These are phyloP conservation scores for Drosophila mayaguana DNA, from an alignment of 2,888 invertebrate species.

Conservation along the genomic window DNA sequence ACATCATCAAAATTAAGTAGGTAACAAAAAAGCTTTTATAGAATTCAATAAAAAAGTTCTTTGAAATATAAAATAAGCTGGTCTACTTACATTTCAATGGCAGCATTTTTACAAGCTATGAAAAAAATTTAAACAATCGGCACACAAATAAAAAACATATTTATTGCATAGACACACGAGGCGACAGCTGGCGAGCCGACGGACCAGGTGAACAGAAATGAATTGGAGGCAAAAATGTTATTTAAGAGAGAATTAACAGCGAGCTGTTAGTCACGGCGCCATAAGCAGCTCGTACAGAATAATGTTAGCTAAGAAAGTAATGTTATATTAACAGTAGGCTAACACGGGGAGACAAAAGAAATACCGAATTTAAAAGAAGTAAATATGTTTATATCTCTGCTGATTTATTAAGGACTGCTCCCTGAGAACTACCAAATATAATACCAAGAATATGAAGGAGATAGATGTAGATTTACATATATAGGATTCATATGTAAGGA, in stretches of 20 bases:
- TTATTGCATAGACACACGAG: constrained; percentile 1
- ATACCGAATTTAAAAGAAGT: background rate
- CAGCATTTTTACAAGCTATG: background rate
- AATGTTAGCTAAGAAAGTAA: background rate
- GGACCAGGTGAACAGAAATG: constrained; percentile 5
- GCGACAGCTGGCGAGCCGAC: background rate
- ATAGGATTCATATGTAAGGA: background rate
- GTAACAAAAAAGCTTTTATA: background rate
- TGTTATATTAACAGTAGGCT: background rate
- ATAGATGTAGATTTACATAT: background rate
- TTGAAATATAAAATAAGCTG: background rate
- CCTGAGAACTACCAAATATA: background rate
- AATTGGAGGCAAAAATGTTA: background rate
- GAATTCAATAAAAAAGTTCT: background rate
- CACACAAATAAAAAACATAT: background rate
- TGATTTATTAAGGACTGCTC: background rate
- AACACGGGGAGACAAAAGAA: background rate
- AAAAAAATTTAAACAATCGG: background rate
- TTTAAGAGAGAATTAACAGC: background rate
- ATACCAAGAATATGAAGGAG: background rate
- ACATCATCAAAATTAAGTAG: background rate
- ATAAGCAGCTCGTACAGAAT: background rate
- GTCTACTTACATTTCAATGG: background rate
- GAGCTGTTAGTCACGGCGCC: background rate
- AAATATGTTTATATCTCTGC: background rate